Percentiles rank a stretch among this genome's conserved stretches.
Conservation (phyloP, 2,888 invertebrate species). For the Sialis lutaria region DNA sequence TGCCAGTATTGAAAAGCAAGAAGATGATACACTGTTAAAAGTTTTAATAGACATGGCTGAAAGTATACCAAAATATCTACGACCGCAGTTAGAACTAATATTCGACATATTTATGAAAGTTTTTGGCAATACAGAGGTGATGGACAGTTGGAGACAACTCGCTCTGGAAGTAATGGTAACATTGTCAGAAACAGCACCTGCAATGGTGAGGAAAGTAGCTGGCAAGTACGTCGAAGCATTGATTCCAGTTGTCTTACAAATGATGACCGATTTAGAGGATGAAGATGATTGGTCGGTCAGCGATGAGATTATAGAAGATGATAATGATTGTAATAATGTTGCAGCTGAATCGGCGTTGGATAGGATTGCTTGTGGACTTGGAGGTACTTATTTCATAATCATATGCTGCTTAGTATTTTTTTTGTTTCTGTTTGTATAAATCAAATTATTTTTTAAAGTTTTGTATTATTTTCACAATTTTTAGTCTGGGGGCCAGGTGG, state of each 20-base stretch:
- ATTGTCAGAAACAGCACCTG: constrained; percentile 85
- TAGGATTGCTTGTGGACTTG: constrained; percentile 91
- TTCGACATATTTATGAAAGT: constrained; percentile 81
- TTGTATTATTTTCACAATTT: too few species aligned
- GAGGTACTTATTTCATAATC: constrained; percentile 32
- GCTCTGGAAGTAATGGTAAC: constrained; percentile 71
- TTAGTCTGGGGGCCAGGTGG: too few species aligned
- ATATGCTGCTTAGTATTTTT: too few species aligned
- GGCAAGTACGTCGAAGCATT: constrained; percentile 63
- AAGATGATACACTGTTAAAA: constrained; percentile 84
- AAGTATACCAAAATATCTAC: constrained; percentile 78
- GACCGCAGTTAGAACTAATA: constrained; percentile 70
- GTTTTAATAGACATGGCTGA: constrained; percentile 89
- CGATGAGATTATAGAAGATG: constrained; percentile 81
- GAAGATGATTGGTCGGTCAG: constrained; percentile 76
- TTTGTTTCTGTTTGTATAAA: too few species aligned
- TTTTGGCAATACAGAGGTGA: constrained; percentile 48
- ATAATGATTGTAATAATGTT: constrained; percentile 83
- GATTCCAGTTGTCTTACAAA: constrained; percentile 72
- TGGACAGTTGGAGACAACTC: constrained; percentile 76
- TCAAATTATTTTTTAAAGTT: too few species aligned
- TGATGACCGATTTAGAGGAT: constrained; percentile 92
- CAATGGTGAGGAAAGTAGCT: constrained; percentile 88
- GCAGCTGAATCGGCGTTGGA: constrained; percentile 95
- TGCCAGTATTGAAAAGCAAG: constrained; percentile 65